These are phyloP conservation scores for Aricia artaxerxes DNA, from an alignment of 2,888 invertebrate species.

Conservation along the genomic window DNA sequence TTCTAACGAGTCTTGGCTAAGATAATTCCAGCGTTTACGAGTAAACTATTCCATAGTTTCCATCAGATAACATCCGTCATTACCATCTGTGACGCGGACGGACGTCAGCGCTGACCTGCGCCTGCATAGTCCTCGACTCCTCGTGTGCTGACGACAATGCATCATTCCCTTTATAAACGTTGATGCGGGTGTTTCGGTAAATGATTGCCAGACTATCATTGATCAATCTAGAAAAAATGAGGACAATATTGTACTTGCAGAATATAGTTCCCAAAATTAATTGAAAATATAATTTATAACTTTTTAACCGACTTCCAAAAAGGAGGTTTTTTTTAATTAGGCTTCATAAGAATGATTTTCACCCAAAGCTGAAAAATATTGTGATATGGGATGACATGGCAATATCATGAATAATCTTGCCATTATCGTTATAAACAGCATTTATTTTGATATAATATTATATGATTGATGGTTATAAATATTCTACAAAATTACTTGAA, in stretches of 20 bases:
- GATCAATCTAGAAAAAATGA: background rate
- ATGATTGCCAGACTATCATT: background rate
- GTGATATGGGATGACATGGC: background rate
- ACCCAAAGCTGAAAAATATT: background rate
- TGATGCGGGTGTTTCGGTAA: background rate
- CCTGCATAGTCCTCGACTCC: constrained; percentile 6
- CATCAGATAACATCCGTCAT: constrained; percentile 1
- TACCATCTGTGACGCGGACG: constrained; percentile 9
- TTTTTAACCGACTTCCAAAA: no score
- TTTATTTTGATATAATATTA: background rate
- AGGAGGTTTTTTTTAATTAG: background rate
- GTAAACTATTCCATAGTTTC: background rate
- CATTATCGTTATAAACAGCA: background rate
- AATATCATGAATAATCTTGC: background rate
- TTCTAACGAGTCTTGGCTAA: no score
- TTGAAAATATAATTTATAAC: no score
- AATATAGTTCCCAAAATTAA: background rate
- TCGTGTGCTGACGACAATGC: background rate
- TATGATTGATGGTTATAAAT: background rate
- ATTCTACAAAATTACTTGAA: background rate
- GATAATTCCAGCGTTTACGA: background rate
- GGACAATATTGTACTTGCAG: background rate
- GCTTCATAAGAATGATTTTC: background rate
- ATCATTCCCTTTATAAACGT: constrained; percentile 1
- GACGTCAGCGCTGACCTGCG: constrained; percentile 5